These are phyloP conservation scores for Alcedo quadribrachys DNA, from an alignment of 2,797 vertebrate species.

Conservation along the genomic window DNA sequence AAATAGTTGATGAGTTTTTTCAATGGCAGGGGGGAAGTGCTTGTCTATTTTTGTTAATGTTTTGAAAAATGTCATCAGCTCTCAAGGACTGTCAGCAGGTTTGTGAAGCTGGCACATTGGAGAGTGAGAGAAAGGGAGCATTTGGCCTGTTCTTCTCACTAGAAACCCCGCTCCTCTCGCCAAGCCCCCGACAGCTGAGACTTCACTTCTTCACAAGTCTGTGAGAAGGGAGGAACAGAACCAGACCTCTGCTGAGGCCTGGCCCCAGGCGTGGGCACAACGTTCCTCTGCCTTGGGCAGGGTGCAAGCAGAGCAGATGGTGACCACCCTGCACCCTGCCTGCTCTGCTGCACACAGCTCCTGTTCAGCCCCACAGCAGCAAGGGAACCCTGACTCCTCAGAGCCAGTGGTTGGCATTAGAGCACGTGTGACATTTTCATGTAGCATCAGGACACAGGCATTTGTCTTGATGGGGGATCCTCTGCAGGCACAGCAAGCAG, in stretches of 20 bases:
- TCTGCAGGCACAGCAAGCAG: background rate
- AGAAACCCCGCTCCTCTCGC: slow-evolving; percentile 55
- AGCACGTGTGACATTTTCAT: accelerated
- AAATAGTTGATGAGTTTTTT: slow-evolving; percentile 27
- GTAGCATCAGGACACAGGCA: background rate
- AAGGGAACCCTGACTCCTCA: background rate
- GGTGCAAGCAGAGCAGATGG: accelerated
- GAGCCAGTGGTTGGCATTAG: background rate
- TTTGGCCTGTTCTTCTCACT: slow-evolving; percentile 71
- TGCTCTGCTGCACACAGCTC: background rate
- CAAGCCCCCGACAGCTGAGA: slow-evolving; percentile 40
- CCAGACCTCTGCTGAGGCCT: background rate
- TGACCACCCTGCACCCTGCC: background rate
- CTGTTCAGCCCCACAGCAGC: background rate
- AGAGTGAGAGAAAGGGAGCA: slow-evolving; percentile 62
- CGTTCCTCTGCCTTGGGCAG: background rate
- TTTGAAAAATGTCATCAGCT: slow-evolving; percentile 63
- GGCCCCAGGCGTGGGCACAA: background rate
- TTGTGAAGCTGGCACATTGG: slow-evolving; percentile 50
- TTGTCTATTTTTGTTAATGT: slow-evolving; percentile 56
- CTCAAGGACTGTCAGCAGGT: slow-evolving; percentile 59
- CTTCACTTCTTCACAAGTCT: slow-evolving; percentile 9
- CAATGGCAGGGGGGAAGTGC: background rate
- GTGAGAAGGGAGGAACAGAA: background rate
- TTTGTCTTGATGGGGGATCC: background rate